phyloP scores from a whole-genome alignment of 2,888 invertebrate species.

The Dryobota labecula region DNA sequence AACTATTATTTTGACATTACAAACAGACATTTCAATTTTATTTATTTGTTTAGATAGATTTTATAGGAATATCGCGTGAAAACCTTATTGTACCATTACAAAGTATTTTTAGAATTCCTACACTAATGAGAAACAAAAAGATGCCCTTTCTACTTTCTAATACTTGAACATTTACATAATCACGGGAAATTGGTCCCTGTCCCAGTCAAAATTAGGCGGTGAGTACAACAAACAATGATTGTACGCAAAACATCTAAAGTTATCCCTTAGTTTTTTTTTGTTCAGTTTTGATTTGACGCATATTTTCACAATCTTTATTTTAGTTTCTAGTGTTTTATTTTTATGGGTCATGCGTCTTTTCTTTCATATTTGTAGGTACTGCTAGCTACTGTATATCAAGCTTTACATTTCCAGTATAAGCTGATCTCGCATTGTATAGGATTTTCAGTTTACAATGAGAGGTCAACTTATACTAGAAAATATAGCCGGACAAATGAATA shows the following conservation, averaged over 20 bases:
- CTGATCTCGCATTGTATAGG: too few species aligned
- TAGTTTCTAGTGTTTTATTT: not conserved
- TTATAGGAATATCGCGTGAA: not conserved
- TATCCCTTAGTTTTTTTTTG: not conserved
- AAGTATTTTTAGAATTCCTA: not conserved
- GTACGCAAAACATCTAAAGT: constrained; percentile 12
- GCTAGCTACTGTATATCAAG: too few species aligned
- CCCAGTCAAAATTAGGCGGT: constrained; percentile 30
- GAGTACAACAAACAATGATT: not conserved
- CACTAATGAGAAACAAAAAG: constrained; percentile 20
- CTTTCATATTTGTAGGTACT: too few species aligned
- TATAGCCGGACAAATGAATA: too few species aligned
- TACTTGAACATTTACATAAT: constrained; percentile 39
- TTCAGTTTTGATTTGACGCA: not conserved
- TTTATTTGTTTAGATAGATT: too few species aligned
- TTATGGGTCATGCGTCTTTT: too few species aligned
- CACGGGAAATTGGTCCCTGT: constrained; percentile 31
- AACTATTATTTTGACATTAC: too few species aligned
- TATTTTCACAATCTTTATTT: not conserved
- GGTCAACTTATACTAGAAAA: too few species aligned
- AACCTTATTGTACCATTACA: not conserved
- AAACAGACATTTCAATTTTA: too few species aligned
- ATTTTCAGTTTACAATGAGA: too few species aligned
- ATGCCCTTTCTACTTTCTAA: constrained; percentile 3
- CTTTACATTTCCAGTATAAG: too few species aligned